phyloP scores from a whole-genome alignment of 2,797 vertebrate genomes.

The Benthosema pterotum region DNA sequence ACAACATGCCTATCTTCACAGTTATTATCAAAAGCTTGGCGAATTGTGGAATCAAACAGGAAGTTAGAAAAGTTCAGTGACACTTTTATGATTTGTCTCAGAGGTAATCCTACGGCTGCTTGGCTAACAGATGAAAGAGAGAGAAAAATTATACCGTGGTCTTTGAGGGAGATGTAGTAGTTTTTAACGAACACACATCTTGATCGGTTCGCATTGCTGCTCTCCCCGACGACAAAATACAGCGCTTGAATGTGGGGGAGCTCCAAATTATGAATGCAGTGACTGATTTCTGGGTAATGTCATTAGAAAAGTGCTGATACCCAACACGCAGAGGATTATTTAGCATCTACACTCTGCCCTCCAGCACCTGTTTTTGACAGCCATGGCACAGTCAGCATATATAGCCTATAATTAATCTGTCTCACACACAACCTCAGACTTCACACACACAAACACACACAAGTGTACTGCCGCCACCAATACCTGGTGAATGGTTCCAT shows the following conservation, averaged over 20 bases:
- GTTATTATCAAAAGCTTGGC: constrained; percentile 9
- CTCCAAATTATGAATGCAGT: no score
- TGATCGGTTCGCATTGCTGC: not conserved
- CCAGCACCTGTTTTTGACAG: no score
- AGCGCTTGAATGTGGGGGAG: no score
- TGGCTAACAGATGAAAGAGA: constrained; percentile 32
- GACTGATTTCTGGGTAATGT: no score
- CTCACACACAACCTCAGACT: not conserved
- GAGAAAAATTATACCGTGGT: constrained; percentile 17
- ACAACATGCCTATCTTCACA: constrained; percentile 16
- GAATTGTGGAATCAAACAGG: constrained; percentile 18
- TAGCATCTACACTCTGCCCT: no score
- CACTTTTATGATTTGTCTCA: constrained; percentile 4
- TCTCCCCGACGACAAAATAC: no score
- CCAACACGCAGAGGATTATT: no score
- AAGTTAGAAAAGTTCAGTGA: constrained; percentile 17
- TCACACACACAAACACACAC: not conserved
- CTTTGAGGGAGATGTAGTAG: constrained; percentile 9
- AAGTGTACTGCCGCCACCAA: not conserved
- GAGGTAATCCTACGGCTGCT: constrained; percentile 9
- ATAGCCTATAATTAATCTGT: no score
- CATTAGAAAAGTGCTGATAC: no score
- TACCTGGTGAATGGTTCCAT: constrained; percentile 98
- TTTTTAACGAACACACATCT: constrained; percentile 28
- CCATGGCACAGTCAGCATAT: no score